A percentile compares a stretch with the other conserved stretches of the same genome.
Conservation (phyloP, 2,888 invertebrate genomes). For the Habrosyne pyritoides region DNA sequence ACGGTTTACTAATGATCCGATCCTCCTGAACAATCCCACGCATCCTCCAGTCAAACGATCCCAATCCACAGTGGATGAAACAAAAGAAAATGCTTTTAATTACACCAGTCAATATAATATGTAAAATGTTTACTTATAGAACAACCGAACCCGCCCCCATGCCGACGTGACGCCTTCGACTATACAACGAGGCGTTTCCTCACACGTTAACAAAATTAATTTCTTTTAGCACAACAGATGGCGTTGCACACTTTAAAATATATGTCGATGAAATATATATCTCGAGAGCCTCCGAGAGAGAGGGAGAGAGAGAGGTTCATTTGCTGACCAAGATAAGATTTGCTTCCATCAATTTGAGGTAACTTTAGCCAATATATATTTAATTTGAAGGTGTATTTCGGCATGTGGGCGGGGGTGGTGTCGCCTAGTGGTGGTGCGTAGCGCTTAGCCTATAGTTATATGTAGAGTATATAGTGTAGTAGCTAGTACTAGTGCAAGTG, state of each 20-base stretch:
- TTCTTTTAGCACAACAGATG: background rate
- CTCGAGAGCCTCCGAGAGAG: background rate
- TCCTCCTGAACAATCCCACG: conserved; percentile 53
- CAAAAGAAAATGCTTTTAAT: conserved; percentile 81
- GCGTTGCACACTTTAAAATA: background rate
- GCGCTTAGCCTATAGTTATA: background rate
- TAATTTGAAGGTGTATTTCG: background rate
- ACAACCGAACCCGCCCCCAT: background rate
- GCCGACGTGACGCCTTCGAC: background rate
- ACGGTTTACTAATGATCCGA: conserved; percentile 12
- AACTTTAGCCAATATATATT: background rate
- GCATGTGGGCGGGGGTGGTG: background rate
- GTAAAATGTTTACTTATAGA: conserved; percentile 7
- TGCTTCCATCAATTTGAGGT: no score
- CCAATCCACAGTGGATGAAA: conserved; percentile 83
- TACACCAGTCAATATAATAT: conserved; percentile 43
- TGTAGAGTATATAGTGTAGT: background rate
- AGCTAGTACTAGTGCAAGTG: background rate
- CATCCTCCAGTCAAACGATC: conserved; percentile 70
- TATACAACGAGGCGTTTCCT: background rate
- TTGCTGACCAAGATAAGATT: no score
- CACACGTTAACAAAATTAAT: background rate
- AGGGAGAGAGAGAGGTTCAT: no score
- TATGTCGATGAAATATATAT: no score
- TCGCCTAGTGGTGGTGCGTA: background rate